Evolutionary conservation across 2,888 invertebrate genomes (phyloP).

Genomic region (Stomorhina lunata): DNA sequence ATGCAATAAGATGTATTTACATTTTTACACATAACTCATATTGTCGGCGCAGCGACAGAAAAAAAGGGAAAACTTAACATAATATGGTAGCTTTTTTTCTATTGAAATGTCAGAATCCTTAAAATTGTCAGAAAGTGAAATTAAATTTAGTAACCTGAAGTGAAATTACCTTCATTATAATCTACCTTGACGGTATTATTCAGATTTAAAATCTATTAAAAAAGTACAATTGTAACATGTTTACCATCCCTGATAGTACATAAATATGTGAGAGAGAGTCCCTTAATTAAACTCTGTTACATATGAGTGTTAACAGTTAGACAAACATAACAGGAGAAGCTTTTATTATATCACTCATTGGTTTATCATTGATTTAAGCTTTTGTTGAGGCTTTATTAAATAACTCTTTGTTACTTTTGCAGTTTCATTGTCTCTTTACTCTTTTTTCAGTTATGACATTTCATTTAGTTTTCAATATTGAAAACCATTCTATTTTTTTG

Average conservation of each 20-base stretch:
- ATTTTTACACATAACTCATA: too few relatives aligned
- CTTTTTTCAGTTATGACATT: slow-evolving; percentile 34
- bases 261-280: background rate
- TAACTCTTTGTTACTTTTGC: background rate
- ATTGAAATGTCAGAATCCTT: too few relatives aligned
- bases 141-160: too few relatives aligned
- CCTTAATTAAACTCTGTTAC: too few relatives aligned
- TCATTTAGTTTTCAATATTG: slow-evolving; percentile 16
- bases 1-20: too few relatives aligned
- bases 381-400: slow-evolving; percentile 24
- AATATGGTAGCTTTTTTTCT: too few relatives aligned
- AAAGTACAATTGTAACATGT: background rate
- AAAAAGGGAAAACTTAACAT: too few relatives aligned
- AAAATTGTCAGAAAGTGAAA: too few relatives aligned
- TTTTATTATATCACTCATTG: slow-evolving; percentile 46
- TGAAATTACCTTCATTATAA: too few relatives aligned
- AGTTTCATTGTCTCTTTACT: background rate
- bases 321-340: slow-evolving; percentile 1
- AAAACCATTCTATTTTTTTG: background rate
- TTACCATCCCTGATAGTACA: background rate
- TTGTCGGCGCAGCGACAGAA: too few relatives aligned
- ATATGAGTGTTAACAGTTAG: background rate
- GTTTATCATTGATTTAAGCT: slow-evolving; percentile 32
- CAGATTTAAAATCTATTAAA: slow-evolving; percentile 4
- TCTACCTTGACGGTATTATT: too few relatives aligned